A percentile compares a stretch with the other conserved stretches of the same genome.
Evolutionary conservation across 2,113 vertebrate species (phyloP).

Genomic region (Erpornis zantholeuca): DNA sequence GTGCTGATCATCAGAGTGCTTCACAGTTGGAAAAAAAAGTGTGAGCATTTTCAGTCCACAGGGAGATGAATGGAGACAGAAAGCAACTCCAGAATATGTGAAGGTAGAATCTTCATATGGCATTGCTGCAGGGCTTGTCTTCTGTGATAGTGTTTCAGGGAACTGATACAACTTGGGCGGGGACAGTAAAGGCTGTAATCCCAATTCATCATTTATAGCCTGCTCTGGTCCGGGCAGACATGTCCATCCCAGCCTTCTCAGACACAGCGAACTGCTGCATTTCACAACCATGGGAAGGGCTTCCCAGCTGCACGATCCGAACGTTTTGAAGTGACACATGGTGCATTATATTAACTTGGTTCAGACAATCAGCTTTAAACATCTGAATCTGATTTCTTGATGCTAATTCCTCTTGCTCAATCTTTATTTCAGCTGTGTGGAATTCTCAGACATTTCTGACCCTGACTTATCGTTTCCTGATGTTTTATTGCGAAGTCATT

Average conservation of each 20-base stretch:
- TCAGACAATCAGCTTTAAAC: slow-evolving; percentile 55
- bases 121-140: neutral
- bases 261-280: neutral
- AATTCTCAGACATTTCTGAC: slow-evolving; percentile 44
- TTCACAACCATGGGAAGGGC: slow-evolving; percentile 62
- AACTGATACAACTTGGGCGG: neutral
- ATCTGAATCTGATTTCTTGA: slow-evolving; percentile 67
- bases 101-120: neutral
- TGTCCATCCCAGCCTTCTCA: slow-evolving; percentile 4
- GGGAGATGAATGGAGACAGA: neutral
- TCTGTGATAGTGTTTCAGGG: neutral
- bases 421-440: slow-evolving; percentile 61
- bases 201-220: slow-evolving; percentile 9
- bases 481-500: slow-evolving; percentile 33
- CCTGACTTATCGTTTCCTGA: neutral
- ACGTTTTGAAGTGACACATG: slow-evolving; percentile 65
- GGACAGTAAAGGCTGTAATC: neutral
- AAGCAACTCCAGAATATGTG: neutral
- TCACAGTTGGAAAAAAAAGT: fast-evolving
- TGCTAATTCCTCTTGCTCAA: slow-evolving; percentile 64
- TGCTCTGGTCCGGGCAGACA: neutral
- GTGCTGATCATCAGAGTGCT: neutral
- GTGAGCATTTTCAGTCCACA: neutral
- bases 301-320: slow-evolving; percentile 27
- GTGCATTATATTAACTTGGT: slow-evolving; percentile 52